phyloP scores from a whole-genome alignment of 2,888 invertebrate species.

The Rhingia rostrata region DNA sequence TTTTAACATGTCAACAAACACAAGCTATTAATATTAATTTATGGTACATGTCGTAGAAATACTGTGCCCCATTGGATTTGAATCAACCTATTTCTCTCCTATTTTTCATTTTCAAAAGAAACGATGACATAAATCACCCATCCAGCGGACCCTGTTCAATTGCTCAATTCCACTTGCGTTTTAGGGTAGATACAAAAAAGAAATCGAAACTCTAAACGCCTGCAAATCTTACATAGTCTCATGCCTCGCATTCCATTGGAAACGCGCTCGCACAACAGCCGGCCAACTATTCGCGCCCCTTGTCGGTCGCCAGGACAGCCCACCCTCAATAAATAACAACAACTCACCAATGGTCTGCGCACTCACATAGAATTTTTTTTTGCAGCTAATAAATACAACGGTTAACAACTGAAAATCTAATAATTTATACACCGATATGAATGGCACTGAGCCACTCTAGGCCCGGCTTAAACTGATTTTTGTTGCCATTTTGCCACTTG shows the following conservation, averaged over 20 bases:
- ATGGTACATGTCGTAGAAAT: slow-evolving; percentile 46
- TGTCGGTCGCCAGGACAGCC: slow-evolving; percentile 69
- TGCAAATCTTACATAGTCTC: slow-evolving; percentile 12
- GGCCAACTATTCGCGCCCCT: slow-evolving; percentile 52
- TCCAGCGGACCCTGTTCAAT: slow-evolving; percentile 63
- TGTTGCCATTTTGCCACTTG: slow-evolving; percentile 73
- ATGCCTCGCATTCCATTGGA: slow-evolving; percentile 37
- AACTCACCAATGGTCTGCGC: slow-evolving; percentile 55
- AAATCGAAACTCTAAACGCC: background rate
- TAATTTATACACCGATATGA: slow-evolving; percentile 68
- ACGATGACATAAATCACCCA: slow-evolving; percentile 73
- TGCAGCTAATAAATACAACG: slow-evolving; percentile 69
- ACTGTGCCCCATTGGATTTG: slow-evolving; percentile 55
- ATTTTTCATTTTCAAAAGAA: slow-evolving; percentile 4
- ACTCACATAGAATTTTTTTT: slow-evolving; percentile 39
- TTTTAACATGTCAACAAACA: slow-evolving; percentile 77
- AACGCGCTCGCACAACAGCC: slow-evolving; percentile 11
- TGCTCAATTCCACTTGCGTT: slow-evolving; percentile 68
- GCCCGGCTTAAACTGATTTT: slow-evolving; percentile 70
- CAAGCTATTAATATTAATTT: slow-evolving; percentile 76
- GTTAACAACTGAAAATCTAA: slow-evolving; percentile 73
- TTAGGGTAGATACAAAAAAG: slow-evolving; percentile 31
- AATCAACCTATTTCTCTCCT: slow-evolving; percentile 36
- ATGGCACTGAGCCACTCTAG: slow-evolving; percentile 47
- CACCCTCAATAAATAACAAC: slow-evolving; percentile 73